Conservation (phyloP, 2,797 vertebrate species). For the Epinephelus awoara region DNA sequence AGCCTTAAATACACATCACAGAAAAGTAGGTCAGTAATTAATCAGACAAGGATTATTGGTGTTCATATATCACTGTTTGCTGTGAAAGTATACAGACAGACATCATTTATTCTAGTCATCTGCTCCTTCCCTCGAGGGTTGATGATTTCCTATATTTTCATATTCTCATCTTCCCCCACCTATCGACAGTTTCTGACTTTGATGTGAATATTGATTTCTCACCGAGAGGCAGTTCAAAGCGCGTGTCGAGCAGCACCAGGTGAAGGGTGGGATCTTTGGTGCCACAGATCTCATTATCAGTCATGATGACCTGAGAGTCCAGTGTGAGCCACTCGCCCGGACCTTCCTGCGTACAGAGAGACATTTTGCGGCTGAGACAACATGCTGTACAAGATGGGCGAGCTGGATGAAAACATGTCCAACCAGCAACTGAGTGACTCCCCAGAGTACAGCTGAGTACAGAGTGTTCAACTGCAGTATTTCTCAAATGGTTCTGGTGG, state of each 20-base stretch:
- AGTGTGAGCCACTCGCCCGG: conserved; percentile 96
- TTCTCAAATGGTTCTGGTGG: conserved; percentile 29
- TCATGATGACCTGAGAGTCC: conserved; percentile 98
- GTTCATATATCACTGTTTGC: conserved; percentile 53
- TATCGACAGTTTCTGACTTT: conserved; percentile 33
- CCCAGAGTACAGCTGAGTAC: neutral
- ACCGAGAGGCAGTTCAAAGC: conserved; percentile 97
- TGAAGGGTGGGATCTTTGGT: conserved; percentile 98
- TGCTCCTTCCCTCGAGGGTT: neutral
- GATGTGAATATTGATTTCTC: conserved; percentile 55
- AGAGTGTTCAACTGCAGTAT: conserved; percentile 11
- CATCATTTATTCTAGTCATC: conserved; percentile 40
- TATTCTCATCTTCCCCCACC: conserved; percentile 27
- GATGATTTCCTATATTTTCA: conserved; percentile 43
- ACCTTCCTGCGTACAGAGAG: conserved; percentile 89
- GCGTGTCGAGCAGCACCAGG: conserved; percentile 94
- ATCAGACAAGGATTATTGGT: conserved; percentile 53
- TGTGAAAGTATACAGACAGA: conserved; percentile 40
- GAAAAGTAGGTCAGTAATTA: conserved; percentile 66
- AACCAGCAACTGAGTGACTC: conserved; percentile 2
- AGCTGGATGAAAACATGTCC: neutral
- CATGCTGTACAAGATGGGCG: neutral
- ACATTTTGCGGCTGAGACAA: conserved; percentile 19
- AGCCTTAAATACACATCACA: conserved; percentile 23
- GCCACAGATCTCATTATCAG: conserved; percentile 96